Conservation (phyloP, 2,113 vertebrate genomes). For the Scalopus aquaticus region DNA sequence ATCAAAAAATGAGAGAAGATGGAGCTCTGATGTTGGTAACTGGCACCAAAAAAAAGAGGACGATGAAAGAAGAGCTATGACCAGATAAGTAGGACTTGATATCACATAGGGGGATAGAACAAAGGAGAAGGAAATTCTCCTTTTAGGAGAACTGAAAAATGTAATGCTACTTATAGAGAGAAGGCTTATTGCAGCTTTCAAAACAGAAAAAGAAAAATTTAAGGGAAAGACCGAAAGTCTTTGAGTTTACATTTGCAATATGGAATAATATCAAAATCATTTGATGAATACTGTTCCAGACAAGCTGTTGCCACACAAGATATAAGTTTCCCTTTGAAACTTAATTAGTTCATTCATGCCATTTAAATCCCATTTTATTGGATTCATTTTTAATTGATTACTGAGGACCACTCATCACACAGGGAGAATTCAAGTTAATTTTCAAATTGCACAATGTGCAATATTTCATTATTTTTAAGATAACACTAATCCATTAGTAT, state of each 20-base stretch:
- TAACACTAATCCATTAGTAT: conserved; percentile 53
- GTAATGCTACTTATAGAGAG: background rate
- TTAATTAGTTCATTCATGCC: conserved; percentile 32
- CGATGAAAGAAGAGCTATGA: background rate
- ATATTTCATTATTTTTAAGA: conserved; percentile 67
- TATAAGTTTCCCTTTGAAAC: conserved; percentile 20
- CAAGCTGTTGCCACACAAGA: background rate
- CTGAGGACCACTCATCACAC: conserved; percentile 51
- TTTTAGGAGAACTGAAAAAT: background rate
- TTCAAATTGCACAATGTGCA: conserved; percentile 53
- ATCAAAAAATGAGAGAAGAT: background rate
- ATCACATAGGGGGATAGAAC: background rate
- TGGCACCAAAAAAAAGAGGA: background rate
- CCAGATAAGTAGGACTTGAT: background rate
- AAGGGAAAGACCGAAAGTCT: background rate
- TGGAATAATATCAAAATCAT: background rate
- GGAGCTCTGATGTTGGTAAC: background rate
- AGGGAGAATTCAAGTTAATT: conserved; percentile 40
- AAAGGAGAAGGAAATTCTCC: background rate
- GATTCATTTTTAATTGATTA: conserved; percentile 70
- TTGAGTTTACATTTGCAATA: conserved; percentile 4
- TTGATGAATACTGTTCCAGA: conserved; percentile 20
- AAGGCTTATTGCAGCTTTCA: background rate
- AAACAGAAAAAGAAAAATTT: background rate
- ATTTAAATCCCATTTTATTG: conserved; percentile 58